Evolutionary conservation across 2,888 invertebrate species (phyloP).

Genomic region (Monopis laevigella): DNA sequence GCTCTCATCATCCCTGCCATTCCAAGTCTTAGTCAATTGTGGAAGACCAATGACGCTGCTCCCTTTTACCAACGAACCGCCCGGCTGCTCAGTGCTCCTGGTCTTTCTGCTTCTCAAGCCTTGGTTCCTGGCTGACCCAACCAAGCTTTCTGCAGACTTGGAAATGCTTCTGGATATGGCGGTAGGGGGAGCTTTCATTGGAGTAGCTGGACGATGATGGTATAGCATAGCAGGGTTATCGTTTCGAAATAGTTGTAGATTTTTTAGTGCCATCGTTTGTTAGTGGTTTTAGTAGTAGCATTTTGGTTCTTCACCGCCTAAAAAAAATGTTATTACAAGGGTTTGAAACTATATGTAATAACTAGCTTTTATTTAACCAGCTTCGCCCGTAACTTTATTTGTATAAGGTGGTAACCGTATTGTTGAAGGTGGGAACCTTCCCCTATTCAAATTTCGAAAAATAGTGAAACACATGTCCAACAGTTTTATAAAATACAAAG

Average conservation of each 20-base stretch:
- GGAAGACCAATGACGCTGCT: constrained; percentile 40
- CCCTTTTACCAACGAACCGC: constrained; percentile 32
- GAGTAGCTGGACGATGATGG: constrained; percentile 40
- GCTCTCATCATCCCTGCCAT: constrained; percentile 40
- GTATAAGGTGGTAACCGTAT: too few relatives aligned
- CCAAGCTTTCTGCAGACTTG: constrained; percentile 51
- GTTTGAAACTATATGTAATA: too few relatives aligned
- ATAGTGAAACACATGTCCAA: too few relatives aligned
- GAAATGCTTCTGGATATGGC: constrained; percentile 46
- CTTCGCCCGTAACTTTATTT: too few relatives aligned
- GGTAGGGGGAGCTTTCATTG: constrained; percentile 49
- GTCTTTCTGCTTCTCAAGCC: constrained; percentile 42
- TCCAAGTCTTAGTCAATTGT: constrained; percentile 36
- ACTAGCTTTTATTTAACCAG: too few relatives aligned
- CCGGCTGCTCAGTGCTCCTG: constrained; percentile 51
- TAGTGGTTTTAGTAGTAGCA: background rate
- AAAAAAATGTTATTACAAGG: too few relatives aligned
- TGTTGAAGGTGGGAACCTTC: too few relatives aligned
- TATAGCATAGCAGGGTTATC: constrained; percentile 37
- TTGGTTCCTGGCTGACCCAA: constrained; percentile 35
- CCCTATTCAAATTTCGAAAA: too few relatives aligned
- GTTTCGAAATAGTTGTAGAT: constrained; percentile 46
- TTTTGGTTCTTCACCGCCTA: too few relatives aligned
- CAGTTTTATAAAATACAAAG: too few relatives aligned
- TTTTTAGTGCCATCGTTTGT: constrained; percentile 48